Percentiles rank a stretch among this genome's conserved stretches.
These are phyloP conservation scores for Halesus radiatus DNA, from an alignment of 1,140 invertebrate species.

Conservation along the genomic window DNA sequence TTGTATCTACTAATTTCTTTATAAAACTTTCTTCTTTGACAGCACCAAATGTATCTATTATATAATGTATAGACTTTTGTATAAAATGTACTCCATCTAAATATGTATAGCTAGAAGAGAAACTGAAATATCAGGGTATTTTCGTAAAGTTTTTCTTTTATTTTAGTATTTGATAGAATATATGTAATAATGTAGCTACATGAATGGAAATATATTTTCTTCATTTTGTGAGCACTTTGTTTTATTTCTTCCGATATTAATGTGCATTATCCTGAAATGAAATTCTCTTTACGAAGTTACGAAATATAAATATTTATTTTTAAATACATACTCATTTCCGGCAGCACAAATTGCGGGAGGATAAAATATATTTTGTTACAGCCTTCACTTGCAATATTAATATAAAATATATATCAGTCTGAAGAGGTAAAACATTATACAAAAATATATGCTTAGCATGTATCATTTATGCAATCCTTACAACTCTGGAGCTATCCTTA, in stretches of 20 bases:
- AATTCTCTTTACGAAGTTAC: too few species aligned
- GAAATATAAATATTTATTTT: too few species aligned
- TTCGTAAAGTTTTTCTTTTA: slow-evolving; percentile 36
- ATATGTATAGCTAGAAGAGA: slow-evolving; percentile 9
- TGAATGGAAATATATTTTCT: slow-evolving; percentile 35
- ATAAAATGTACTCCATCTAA: slow-evolving; percentile 9
- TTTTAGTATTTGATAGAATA: slow-evolving; percentile 20
- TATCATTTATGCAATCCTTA: too few species aligned
- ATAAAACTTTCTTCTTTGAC: neutral
- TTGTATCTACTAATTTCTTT: neutral
- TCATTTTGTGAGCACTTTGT: slow-evolving; percentile 9
- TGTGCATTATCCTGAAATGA: too few species aligned
- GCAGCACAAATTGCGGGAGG: too few species aligned
- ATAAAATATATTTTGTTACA: too few species aligned
- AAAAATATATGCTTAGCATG: too few species aligned
- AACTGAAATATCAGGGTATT: slow-evolving; percentile 36
- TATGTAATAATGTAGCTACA: slow-evolving; percentile 29
- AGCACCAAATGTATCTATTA: slow-evolving; percentile 7
- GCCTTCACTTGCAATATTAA: too few species aligned
- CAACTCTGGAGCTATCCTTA: too few species aligned
- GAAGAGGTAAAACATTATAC: too few species aligned
- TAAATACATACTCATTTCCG: too few species aligned
- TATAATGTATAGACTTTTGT: neutral
- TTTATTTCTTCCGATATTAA: neutral
- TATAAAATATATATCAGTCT: too few species aligned